Base-by-base conservation (phyloP, 2,888 invertebrate genomes). In the Dolichomitus sp. region DNA sequence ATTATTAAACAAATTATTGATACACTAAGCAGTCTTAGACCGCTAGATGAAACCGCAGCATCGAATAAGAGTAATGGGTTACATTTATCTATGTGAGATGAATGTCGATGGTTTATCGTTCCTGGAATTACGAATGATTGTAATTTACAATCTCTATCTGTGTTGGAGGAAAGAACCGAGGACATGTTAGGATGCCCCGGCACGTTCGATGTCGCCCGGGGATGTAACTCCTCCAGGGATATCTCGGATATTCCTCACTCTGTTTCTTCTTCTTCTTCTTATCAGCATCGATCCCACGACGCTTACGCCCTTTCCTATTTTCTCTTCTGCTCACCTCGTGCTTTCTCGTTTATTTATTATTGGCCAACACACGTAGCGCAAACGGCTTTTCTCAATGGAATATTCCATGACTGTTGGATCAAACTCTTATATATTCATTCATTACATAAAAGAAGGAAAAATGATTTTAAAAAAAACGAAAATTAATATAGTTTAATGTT, bases 141-240 rank as follows among this genome's bases (percentile, higher is more conserved):
- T 73, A 52, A 27, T 27, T 33, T 19, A 40, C 27, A 50, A 70
- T 30, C n/a, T 65, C 54, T 37, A 37, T 42, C 14, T 30, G 63
- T 27, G 30, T 7, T 11, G 37, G 12, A 23, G 7, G 23, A 74
- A 69, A 52, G 45, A 33, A 57, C 59, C 23, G 33, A 40, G 66
- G 27, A 27, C 54, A 23, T 72, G 66, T 73, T 73, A 66, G 63
- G 19, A 69, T 80, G 59, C 75, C 17, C 17, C 6, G 45, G 63
- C 75, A 74, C 80, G 80, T 80, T 45, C 80, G 52, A 19, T 54
- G 37, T 70, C 30, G n/a, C 17, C 63, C 52, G 37, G 45, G 54
- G 65, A 75, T 69, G 37, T 14, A 69, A 54, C 30, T 42, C 54
- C 48, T 45, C 80, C 40, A 54, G 65, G 74, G 59, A 77, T 37